phyloP scores from a whole-genome alignment of 2,113 vertebrate genomes.

The Misgurnus anguillicaudatus region DNA sequence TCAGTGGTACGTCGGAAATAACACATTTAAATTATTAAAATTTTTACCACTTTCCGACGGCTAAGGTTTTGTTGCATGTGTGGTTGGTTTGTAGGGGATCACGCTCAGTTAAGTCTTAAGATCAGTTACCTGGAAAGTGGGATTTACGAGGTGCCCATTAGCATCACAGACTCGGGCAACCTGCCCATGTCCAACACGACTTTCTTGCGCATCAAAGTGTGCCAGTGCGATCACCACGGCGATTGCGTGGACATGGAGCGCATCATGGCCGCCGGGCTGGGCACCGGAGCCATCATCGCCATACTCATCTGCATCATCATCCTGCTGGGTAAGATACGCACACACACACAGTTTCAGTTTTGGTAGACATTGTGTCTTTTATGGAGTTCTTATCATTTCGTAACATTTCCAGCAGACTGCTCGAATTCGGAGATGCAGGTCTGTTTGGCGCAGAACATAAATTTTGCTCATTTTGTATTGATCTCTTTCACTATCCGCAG shows the following conservation, averaged over 20 bases:
- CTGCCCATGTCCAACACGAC: conserved; percentile 91
- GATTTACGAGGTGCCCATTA: conserved; percentile 90
- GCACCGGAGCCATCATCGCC: conserved; percentile 93
- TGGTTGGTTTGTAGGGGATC: conserved; percentile 76
- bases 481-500: conserved; percentile 63
- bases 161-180: conserved; percentile 95
- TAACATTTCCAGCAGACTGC: neutral
- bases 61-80: neutral
- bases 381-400: neutral
- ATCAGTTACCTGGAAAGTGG: conserved; percentile 88
- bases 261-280: conserved; percentile 90
- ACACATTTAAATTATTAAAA: neutral
- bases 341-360: conserved; percentile 1
- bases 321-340: conserved; percentile 82
- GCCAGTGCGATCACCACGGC: conserved; percentile 93
- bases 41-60: neutral
- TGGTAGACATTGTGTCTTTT: conserved; percentile 1
- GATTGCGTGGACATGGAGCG: conserved; percentile 92
- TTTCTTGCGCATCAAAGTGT: conserved; percentile 90
- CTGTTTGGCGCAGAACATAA: no score
- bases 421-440: no score
- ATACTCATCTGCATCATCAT: conserved; percentile 97
- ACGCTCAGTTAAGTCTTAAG: conserved; percentile 87
- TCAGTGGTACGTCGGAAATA: conserved; percentile 81
- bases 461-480: conserved; percentile 20